Evolutionary conservation across 2,113 vertebrate genomes (phyloP), one percentile per base, ranked within the genome.

Genomic region (Hyperopisus bebe): DNA sequence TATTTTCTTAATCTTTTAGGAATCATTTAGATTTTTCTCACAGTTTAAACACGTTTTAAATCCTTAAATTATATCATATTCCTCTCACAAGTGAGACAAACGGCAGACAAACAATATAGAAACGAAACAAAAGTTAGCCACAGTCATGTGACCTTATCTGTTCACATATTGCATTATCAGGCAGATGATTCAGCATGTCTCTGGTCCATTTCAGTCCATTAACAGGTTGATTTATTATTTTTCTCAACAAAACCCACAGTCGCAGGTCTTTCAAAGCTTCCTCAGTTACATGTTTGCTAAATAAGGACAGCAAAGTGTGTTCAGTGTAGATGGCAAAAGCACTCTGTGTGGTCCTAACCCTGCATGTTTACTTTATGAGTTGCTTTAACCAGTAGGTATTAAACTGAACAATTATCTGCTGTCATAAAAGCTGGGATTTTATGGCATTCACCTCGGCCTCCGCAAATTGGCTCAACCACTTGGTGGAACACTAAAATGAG

Each of bases 321-420:
- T n/a, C 82, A 47, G 15, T 21, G 8, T 46, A 47, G 44, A 24
- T 84, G 39, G 21, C 24, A 84, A n/a, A 51, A 24, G 11, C 85
- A 35, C 48, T 35, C 88, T 89, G 88, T 89, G 88, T 89, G 88
- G 88, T 53, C 88, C 66, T 1, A 8, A 24, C 19, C 44, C 44
- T n/a, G 47, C 21, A 46, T 50, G 46, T 51, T 77, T 27, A 31
- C 48, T 89, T 89, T 82, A 77, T 48, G 47, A 89, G 47, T 48
- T 89, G 66, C 55, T 48, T 50, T 53, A 89, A 86, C n/a, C 46
- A 31, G 27, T 9, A 50, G 70, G 66, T 46, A 27, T 70, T 66
- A 70, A 70, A 70, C 87, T 48, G 55, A 80, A 53, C 66, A 80
- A 51, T 84, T 84, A 47, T 84, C 82, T 10, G 42, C 82, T 47